Percentiles rank a stretch among this genome's conserved stretches.
phyloP scores from a whole-genome alignment of 2,888 invertebrate species.

The Lucinisca nassula region DNA sequence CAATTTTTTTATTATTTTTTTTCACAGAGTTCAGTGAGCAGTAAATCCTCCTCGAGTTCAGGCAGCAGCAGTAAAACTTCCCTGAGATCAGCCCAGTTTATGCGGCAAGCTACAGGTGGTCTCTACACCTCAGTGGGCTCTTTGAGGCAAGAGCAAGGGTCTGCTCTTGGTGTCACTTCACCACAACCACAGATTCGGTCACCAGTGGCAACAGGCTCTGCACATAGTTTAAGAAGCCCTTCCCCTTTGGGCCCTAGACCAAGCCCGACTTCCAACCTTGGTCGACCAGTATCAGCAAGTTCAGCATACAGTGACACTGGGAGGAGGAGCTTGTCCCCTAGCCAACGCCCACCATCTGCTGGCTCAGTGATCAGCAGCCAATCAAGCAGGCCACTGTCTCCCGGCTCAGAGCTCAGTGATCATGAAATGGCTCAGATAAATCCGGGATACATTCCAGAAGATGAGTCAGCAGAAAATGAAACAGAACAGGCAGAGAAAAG shows the following conservation, averaged over 20 bases:
- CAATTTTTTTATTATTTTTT: background rate
- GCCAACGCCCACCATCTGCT: slow-evolving; percentile 37
- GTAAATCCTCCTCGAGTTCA: background rate
- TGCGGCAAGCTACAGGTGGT: slow-evolving; percentile 11
- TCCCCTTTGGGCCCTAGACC: slow-evolving; percentile 34
- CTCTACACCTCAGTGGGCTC: slow-evolving; percentile 56
- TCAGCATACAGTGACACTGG: slow-evolving; percentile 32
- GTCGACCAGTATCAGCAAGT: slow-evolving; percentile 42
- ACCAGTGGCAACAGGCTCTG: background rate
- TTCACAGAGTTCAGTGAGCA: slow-evolving; percentile 11
- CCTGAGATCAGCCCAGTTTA: background rate
- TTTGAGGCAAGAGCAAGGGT: slow-evolving; percentile 39
- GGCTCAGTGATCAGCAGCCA: slow-evolving; percentile 61
- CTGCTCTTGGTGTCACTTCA: slow-evolving; percentile 16
- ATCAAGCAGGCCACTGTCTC: slow-evolving; percentile 46
- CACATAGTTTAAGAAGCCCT: slow-evolving; percentile 28
- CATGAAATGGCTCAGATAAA: slow-evolving; percentile 53
- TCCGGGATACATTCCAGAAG: slow-evolving; percentile 67
- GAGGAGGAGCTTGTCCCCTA: slow-evolving; percentile 38
- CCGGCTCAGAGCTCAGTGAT: slow-evolving; percentile 36
- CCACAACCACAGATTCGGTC: background rate
- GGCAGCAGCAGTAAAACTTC: background rate
- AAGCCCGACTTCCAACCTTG: slow-evolving; percentile 2
- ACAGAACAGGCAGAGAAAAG: slow-evolving; percentile 8
- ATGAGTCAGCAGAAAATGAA: slow-evolving; percentile 45